Base-by-base conservation (phyloP, 1,140 invertebrate species). In the Goniozus legneri region DNA sequence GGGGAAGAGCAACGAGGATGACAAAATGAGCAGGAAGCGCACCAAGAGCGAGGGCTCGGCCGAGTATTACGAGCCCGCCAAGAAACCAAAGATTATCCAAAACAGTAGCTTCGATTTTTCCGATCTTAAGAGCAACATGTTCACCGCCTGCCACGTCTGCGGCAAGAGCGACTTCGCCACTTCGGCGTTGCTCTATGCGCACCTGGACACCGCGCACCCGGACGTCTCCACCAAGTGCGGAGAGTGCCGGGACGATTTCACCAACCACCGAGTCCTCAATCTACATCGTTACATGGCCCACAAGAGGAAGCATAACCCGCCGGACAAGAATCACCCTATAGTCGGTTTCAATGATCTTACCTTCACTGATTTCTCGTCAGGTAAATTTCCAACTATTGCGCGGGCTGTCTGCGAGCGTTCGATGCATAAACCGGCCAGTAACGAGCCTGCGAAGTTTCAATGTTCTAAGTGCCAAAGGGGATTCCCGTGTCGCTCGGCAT, bases 361-460 rank as follows among this genome's bases (percentile, higher is more conserved):
- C 3, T 89, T 88, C 62, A 80, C 87, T 1, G 87, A 91, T 60
- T 92, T 91, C 58, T 85, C 88, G 0, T 83, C 80, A 19, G 78
- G 81, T 34, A 91, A 91, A 63, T 91, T 89, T 60, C 80, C 88
- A 0, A 75, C 87, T 24, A 89, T 91, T 35, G 85, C 88, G 0
- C 80, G 84, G 45, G 79, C 80, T 8, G 78, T 83, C 31, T 89
- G 86, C 69, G 88, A 91, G 58, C 75, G 83, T 33, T 84, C 82
- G 42, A 47, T 83, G 1, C 84, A 87, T 46, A 77, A 81, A 47
- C 72, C 73, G 1, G 78, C 84, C 0, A 79, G 81, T 6, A 80
- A 79, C 3, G 79, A 80, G 24, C 75, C 75, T 13, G 79, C 85
- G 33, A 79, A 80, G 8, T 89, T 85, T 66, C 79, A 84, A 49